These are phyloP conservation scores for Sternarchorhynchus goeldii DNA, from an alignment of 2,797 vertebrate species.

Conservation along the genomic window DNA sequence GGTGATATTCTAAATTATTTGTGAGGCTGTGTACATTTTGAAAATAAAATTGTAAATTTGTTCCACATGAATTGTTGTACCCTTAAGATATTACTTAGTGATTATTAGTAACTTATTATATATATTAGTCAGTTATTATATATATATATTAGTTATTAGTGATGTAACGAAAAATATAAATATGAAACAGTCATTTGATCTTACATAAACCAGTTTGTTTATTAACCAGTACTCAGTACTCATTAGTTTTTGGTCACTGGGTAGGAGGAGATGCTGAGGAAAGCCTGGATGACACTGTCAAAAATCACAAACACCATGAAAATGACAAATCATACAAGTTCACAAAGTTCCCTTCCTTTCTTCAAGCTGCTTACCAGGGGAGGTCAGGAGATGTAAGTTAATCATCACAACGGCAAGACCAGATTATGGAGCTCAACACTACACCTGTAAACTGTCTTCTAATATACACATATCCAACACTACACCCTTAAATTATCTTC, in stretches of 20 bases:
- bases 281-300: neutral
- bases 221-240: neutral
- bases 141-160: no score
- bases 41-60: no score
- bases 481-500: no score
- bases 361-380: neutral
- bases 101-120: no score
- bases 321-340: neutral
- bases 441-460: no score
- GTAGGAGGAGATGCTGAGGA: neutral
- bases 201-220: neutral
- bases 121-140: no score
- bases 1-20: no score
- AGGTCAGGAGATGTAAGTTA: slow-evolving; percentile 4
- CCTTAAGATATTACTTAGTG: no score
- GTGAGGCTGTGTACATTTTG: no score
- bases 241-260: neutral
- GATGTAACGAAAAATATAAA: no score
- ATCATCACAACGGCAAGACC: neutral
- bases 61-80: no score
- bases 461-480: no score
- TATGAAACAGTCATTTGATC: neutral
- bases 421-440: neutral
- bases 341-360: neutral
- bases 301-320: neutral